Percentiles rank a stretch among this genome's conserved stretches.
These are phyloP conservation scores for Lepidurus apus DNA, from an alignment of 1,140 invertebrate species.

Conservation along the genomic window DNA sequence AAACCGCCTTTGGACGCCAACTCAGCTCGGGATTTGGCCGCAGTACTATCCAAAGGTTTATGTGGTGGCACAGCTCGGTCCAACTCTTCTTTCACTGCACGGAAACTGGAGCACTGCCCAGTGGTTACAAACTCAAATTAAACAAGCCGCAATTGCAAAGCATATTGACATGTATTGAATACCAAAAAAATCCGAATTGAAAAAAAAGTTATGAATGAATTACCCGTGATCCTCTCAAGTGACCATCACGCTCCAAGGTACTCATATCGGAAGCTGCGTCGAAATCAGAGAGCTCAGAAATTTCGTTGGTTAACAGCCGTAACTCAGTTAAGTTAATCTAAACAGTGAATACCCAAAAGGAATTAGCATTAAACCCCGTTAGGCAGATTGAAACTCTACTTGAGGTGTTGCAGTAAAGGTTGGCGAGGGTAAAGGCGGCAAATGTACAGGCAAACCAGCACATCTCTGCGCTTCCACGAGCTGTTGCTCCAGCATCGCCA, in stretches of 20 bases:
- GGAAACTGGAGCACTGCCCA: slow-evolving; percentile 32
- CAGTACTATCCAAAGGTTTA: slow-evolving; percentile 77
- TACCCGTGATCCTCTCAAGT: slow-evolving; percentile 7
- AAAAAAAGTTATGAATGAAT: background rate
- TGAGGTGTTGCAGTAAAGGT: slow-evolving; percentile 35
- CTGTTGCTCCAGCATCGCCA: slow-evolving; percentile 61
- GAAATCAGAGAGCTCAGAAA: slow-evolving; percentile 62
- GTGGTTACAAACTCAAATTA: background rate
- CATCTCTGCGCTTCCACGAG: slow-evolving; percentile 75
- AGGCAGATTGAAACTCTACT: slow-evolving; percentile 32
- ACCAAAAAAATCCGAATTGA: too few relatives aligned
- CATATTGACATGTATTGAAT: too few relatives aligned
- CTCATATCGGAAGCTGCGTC: slow-evolving; percentile 63
- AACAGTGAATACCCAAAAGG: background rate
- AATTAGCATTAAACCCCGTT: background rate
- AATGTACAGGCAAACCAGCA: slow-evolving; percentile 69
- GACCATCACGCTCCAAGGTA: slow-evolving; percentile 62
- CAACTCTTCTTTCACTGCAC: slow-evolving; percentile 46
- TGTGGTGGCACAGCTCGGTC: slow-evolving; percentile 60
- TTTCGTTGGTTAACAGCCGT: slow-evolving; percentile 64
- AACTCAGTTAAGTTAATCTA: slow-evolving; percentile 48
- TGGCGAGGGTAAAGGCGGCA: slow-evolving; percentile 38
- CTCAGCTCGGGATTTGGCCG: slow-evolving; percentile 80
- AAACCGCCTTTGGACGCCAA: slow-evolving; percentile 63
- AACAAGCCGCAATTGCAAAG: background rate